These are phyloP conservation scores for Pagetopsis macropterus DNA, from an alignment of 2,797 vertebrate genomes.

Conservation along the genomic window DNA sequence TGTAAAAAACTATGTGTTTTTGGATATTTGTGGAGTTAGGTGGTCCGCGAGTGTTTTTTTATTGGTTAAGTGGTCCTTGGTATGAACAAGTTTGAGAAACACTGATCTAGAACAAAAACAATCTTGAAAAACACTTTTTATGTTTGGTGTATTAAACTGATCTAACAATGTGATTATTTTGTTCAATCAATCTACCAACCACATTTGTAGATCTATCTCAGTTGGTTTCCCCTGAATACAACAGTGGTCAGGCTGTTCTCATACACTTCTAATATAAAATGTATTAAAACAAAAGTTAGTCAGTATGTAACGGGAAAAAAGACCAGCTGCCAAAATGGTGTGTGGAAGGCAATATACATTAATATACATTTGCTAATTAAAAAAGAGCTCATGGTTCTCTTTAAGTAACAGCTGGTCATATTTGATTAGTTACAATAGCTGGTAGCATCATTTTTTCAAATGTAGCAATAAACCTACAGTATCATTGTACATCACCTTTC, in stretches of 20 bases:
- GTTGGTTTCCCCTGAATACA: slow-evolving; percentile 9
- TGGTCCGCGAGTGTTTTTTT: too few species aligned
- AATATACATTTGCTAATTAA: neutral
- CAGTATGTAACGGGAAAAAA: neutral
- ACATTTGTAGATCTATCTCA: neutral
- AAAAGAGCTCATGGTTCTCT: too few species aligned
- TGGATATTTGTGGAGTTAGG: too few species aligned
- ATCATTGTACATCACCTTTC: neutral
- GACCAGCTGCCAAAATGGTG: neutral
- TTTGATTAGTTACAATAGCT: neutral
- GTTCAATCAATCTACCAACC: slow-evolving; percentile 3
- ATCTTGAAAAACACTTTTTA: neutral
- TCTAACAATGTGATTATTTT: slow-evolving; percentile 8
- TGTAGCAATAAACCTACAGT: too few species aligned
- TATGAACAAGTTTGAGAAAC: too few species aligned
- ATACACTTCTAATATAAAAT: too few species aligned
- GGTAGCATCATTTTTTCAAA: neutral
- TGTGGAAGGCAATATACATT: neutral
- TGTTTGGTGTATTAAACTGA: neutral
- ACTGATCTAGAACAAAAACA: neutral
- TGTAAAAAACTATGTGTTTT: too few species aligned
- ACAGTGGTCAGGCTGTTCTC: neutral
- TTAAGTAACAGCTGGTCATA: neutral
- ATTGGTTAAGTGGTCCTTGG: too few species aligned
- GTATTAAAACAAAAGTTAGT: too few species aligned